A percentile compares a stretch with the other conserved stretches of the same genome.
Evolutionary conservation across 2,888 invertebrate species (phyloP).

Genomic region (Harpalus rufipes): DNA sequence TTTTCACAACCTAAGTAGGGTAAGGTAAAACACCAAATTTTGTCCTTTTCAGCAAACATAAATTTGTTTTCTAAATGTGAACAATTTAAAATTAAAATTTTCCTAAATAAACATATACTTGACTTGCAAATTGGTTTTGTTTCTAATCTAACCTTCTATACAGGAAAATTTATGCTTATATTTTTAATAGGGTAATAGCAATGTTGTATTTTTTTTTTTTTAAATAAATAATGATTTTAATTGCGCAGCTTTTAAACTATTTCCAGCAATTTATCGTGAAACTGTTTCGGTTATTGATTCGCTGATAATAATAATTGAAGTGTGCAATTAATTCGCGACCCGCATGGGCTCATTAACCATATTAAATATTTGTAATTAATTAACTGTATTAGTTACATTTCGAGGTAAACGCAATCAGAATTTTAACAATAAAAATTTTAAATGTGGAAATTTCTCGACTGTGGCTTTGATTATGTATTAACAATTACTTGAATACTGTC

Average conservation of each 20-base stretch:
- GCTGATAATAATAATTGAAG: not conserved
- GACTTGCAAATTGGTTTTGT: conserved; percentile 35
- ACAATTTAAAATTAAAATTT: conserved; percentile 47
- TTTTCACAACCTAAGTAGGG: not conserved
- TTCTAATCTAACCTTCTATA: conserved; percentile 8
- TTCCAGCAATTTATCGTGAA: not conserved
- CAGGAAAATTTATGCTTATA: conserved; percentile 2
- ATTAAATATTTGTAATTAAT: conserved; percentile 4
- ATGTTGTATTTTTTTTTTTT: not conserved
- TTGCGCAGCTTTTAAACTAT: not conserved
- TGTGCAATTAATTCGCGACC: conserved; percentile 1
- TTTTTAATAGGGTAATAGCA: not conserved
- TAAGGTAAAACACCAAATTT: conserved; percentile 5
- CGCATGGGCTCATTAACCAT: not conserved
- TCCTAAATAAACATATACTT: conserved; percentile 25
- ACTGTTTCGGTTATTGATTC: conserved; percentile 2
- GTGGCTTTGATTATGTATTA: no score
- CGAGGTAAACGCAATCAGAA: not conserved
- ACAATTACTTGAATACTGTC: no score
- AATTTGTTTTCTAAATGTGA: conserved; percentile 45
- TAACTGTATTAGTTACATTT: not conserved
- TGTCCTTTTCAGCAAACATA: conserved; percentile 19
- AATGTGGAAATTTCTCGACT: no score
- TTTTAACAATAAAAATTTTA: no score
- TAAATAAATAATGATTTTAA: not conserved